Evolutionary conservation across 2,888 invertebrate genomes (phyloP), one percentile per base, ranked within the genome.

Genomic region (Synanthedon vespiformis): DNA sequence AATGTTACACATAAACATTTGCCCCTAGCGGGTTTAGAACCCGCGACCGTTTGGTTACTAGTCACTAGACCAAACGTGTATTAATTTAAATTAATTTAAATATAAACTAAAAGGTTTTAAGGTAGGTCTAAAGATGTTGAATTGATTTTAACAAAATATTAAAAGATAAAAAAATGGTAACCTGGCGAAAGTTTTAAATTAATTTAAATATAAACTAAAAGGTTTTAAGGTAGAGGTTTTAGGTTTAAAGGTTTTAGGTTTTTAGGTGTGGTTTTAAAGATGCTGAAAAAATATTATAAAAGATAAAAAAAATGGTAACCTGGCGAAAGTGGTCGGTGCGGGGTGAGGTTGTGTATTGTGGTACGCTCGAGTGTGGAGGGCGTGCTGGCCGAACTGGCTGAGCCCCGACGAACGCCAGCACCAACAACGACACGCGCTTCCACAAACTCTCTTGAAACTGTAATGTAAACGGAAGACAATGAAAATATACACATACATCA

Each of bases 371-470:
- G 82, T 88, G 89, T 83, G 84, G 89, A 81, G 81, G 87, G 89
- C 81, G 89, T 89, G 89, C 88, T 89, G 87, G 78, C 89, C 82
- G 88, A 89, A 70, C 80, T 89, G 85, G 78, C 89, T 76, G 81
- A 89, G 82, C 77, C 86, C 84, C 77, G 84, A 67, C 86, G 86
- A 67, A 67, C 78, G 67, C 63, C 80, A 70, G 64, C 80, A 70
- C 62, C 78, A 75, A 61, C 83, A 67, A 53, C 61, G 71, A 65
- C 81, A 74, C 81, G 81, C 68, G 58, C 75, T 67, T 85, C 85
- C 83, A 62, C 80, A 85, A 60, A 80, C 73, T 85, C 84, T 84
- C 62, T 85, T 86, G 78, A 86, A 80, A 76, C 85, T 84, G 68
- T 22, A 57, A 52, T 11, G 44, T n/a, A 2, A 34, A 34, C 10